These are phyloP conservation scores for Macropodus opercularis DNA, from an alignment of 2,797 vertebrate species.

Conservation along the genomic window DNA sequence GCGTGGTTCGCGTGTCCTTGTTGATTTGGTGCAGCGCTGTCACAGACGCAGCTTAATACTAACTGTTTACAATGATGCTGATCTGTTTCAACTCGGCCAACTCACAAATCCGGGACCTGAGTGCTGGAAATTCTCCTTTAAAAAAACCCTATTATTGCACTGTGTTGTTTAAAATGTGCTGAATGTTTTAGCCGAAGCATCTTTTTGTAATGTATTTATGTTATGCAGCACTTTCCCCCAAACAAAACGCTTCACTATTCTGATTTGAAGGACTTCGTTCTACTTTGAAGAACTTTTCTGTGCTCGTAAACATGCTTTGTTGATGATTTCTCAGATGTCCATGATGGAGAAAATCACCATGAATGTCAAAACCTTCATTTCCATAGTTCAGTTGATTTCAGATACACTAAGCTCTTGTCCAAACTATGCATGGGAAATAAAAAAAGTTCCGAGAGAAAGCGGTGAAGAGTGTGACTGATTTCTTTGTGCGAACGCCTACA, in stretches of 20 bases:
- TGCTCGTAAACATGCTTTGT: constrained; percentile 66
- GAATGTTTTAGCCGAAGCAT: constrained; percentile 81
- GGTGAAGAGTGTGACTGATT: constrained; percentile 37
- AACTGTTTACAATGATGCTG: constrained; percentile 65
- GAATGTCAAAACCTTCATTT: constrained; percentile 78
- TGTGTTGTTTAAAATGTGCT: constrained; percentile 82
- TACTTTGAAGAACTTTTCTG: constrained; percentile 72
- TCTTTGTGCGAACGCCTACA: constrained; percentile 12
- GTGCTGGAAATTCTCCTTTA: constrained; percentile 59
- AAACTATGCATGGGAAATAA: constrained; percentile 90
- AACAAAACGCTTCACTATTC: constrained; percentile 53
- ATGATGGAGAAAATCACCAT: constrained; percentile 71
- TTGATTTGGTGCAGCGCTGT: constrained; percentile 56
- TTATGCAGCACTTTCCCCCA: constrained; percentile 82
- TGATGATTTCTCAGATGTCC: constrained; percentile 71
- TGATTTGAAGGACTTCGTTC: constrained; percentile 75
- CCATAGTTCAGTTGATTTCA: constrained; percentile 55
- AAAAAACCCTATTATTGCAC: constrained; percentile 71
- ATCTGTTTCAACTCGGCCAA: constrained; percentile 4
- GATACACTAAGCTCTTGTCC: constrained; percentile 86
- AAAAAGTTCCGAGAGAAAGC: constrained; percentile 83
- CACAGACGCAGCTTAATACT: constrained; percentile 23
- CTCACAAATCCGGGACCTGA: constrained; percentile 42
- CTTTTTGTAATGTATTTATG: constrained; percentile 84
- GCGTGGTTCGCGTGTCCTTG: too few relatives aligned